Conservation (phyloP, 2,113 vertebrate genomes). For the Heteronetta atricapilla region DNA sequence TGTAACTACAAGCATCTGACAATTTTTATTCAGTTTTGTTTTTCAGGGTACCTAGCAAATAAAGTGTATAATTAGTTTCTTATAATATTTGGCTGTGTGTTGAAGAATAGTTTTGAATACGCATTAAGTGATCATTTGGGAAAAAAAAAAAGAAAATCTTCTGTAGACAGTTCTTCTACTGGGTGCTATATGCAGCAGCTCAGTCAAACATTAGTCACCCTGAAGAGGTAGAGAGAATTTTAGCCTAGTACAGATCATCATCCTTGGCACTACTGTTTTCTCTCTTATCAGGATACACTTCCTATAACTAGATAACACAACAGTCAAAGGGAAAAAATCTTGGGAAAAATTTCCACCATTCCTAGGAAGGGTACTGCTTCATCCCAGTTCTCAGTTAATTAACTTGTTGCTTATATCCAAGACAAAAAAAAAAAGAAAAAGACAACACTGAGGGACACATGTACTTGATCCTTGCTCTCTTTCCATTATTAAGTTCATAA, state of each 20-base stretch:
- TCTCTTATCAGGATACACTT: slow-evolving; percentile 72
- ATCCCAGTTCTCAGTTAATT: slow-evolving; percentile 26
- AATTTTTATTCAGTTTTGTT: slow-evolving; percentile 37
- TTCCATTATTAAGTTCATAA: slow-evolving; percentile 80
- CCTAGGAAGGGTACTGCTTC: slow-evolving; percentile 19
- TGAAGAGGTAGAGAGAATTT: slow-evolving; percentile 81
- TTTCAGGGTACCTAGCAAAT: slow-evolving; percentile 53
- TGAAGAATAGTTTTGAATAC: slow-evolving; percentile 56
- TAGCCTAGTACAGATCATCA: slow-evolving; percentile 59
- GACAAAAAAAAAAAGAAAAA: fast-evolving
- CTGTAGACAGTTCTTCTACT: slow-evolving; percentile 36
- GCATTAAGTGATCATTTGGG: slow-evolving; percentile 49
- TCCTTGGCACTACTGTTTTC: slow-evolving; percentile 72
- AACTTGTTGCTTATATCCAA: slow-evolving; percentile 50
- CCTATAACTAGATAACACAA: slow-evolving; percentile 69
- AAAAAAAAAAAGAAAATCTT: slow-evolving; percentile 55
- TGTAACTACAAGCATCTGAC: slow-evolving; percentile 62
- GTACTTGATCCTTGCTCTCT: slow-evolving; percentile 75
- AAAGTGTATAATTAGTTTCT: slow-evolving; percentile 25
- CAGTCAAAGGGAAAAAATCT: slow-evolving; percentile 40
- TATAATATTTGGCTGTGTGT: slow-evolving; percentile 63
- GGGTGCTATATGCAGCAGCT: slow-evolving; percentile 70
- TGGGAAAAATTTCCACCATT: slow-evolving; percentile 30
- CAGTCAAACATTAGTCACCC: slow-evolving; percentile 71
- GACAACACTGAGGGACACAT: slow-evolving; percentile 69